Percentiles rank a stretch among this genome's conserved stretches.
Evolutionary conservation across 1,140 invertebrate species (phyloP).

Genomic region (Diachasmimorpha longicaudata): DNA sequence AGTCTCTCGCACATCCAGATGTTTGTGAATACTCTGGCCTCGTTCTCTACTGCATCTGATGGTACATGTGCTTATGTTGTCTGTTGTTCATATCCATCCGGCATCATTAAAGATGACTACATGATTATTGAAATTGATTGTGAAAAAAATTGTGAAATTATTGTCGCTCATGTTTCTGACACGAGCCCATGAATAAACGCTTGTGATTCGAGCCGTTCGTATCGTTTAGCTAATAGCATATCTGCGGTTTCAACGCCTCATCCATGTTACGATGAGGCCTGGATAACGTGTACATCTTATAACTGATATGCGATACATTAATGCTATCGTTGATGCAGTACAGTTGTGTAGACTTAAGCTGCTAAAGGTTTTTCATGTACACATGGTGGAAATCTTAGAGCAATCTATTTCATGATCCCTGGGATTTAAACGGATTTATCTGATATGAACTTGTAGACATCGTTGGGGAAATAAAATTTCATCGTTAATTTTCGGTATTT

Average conservation of each 20-base stretch:
- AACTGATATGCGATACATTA: constrained; percentile 7
- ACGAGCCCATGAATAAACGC: background rate
- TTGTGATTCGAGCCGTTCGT: background rate
- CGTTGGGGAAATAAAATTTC: background rate
- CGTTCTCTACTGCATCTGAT: background rate
- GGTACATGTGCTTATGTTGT: background rate
- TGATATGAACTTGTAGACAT: background rate
- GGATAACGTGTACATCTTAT: constrained; percentile 9
- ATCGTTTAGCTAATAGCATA: background rate
- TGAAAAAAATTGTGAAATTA: background rate
- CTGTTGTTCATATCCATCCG: background rate
- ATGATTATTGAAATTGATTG: background rate
- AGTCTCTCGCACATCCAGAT: background rate
- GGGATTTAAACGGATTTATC: background rate
- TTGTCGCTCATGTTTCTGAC: constrained; percentile 1
- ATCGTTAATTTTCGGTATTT: background rate
- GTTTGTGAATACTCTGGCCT: background rate
- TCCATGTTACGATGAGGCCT: background rate
- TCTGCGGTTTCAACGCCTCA: constrained; percentile 2
- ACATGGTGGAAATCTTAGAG: background rate
- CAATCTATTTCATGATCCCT: background rate
- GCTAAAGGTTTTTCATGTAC: constrained; percentile 3
- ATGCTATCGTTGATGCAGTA: constrained; percentile 1
- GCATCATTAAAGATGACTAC: background rate
- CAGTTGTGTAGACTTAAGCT: background rate